phyloP scores from a whole-genome alignment of 1,140 invertebrate genomes.

The Octopus sinensis region DNA sequence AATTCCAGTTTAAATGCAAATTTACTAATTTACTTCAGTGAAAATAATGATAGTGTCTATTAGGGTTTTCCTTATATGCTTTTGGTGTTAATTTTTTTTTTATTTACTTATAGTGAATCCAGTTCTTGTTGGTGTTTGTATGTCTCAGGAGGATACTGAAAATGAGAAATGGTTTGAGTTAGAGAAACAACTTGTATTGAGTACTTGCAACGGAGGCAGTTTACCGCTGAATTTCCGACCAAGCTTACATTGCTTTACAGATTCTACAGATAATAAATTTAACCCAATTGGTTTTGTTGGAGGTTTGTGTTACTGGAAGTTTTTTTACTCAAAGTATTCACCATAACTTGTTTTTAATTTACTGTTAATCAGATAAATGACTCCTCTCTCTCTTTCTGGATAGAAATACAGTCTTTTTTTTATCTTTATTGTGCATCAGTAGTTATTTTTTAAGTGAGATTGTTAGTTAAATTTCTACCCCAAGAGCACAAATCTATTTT shows the following conservation, averaged over 20 bases:
- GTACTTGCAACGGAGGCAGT: constrained; percentile 64
- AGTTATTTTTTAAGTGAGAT: no score
- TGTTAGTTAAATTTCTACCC: no score
- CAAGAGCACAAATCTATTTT: no score
- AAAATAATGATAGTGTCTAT: background rate
- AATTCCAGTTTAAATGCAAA: no score
- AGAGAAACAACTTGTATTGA: constrained; percentile 74
- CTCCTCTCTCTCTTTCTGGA: no score
- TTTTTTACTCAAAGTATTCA: no score
- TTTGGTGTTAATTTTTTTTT: background rate
- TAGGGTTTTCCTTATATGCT: background rate
- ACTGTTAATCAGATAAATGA: no score
- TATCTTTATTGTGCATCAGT: no score
- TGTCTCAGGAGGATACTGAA: constrained; percentile 47
- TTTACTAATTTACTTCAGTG: background rate
- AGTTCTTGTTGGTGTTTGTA: constrained; percentile 41
- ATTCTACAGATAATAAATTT: constrained; percentile 65
- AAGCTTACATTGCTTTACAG: constrained; percentile 67
- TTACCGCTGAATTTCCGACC: constrained; percentile 76
- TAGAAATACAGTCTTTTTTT: no score
- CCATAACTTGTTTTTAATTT: no score
- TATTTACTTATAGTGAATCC: constrained; percentile 16
- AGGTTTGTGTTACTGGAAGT: constrained; percentile 53
- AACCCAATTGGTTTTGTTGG: constrained; percentile 71
- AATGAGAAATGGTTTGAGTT: constrained; percentile 65